Evolutionary conservation across 35 echinoderm and acorn worm genomes (phyloP), one percentile per base, ranked within the genome.

Genomic region (Acanthaster planci): DNA sequence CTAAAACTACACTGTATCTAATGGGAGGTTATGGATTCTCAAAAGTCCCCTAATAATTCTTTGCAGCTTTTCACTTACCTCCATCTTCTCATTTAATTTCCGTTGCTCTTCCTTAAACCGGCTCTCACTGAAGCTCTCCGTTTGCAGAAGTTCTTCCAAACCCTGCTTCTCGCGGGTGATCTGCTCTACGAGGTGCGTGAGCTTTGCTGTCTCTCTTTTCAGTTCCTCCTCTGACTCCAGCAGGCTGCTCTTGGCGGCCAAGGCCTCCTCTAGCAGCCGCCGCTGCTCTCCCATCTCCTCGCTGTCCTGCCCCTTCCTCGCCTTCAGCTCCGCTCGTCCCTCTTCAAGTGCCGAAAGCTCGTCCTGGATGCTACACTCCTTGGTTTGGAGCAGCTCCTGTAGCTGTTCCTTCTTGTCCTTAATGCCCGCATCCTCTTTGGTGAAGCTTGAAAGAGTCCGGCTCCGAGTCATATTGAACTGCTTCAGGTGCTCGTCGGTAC

Each of bases 391-490:
- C 18, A 75, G 37, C 26, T 76, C 51, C 34, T 88, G 84, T 0
- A 87, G 52, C 16, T 36, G 84, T 76, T 58, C 76, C 54, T 87
- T 87, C 55, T 95, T 85, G 19, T 77, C 39, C 2, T 40, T 38
- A 18, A 95, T 82, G 64, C 84, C 38, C 10, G 60, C 76, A 23
- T 56, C 38, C 19, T 83, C 68, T 51, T 77, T 80, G 9, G 38
- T 82, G 36, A 89, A 59, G 37, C 81, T 47, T 7, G 53, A 72
- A 16, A 86, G 57, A 7, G 81, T 27, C 75, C 53, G 76, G 39
- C 80, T 88, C 79, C 92, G 94, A 36, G 86, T 76, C 7, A 77
- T 27, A n/a, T 97, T 86, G 42, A 91, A 92, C 40, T 93, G 87
- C 29, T 86, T 97, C 35, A 97, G 79, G 39, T 86, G 76, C 16